A percentile compares a stretch with the other conserved stretches of the same genome.
These are phyloP conservation scores for Karalla daura DNA, from an alignment of 2,797 vertebrate species.

Conservation along the genomic window DNA sequence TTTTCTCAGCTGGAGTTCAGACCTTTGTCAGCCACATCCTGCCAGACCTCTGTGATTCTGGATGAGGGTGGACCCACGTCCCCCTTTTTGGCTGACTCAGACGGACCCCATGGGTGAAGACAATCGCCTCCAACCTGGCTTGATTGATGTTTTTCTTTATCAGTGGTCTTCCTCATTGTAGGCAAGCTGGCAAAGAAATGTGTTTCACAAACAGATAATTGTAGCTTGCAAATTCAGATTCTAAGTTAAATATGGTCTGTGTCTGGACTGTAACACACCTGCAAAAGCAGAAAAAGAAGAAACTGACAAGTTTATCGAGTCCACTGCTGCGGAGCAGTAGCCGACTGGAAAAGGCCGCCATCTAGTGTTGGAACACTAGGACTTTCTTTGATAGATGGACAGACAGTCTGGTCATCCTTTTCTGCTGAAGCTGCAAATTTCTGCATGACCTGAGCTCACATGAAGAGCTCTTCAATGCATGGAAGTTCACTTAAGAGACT, in stretches of 20 bases:
- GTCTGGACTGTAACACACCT: not conserved
- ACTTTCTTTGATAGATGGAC: not conserved
- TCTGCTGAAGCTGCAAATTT: not conserved
- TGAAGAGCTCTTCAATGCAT: not conserved
- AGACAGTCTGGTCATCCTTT: no score
- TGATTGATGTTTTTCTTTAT: not conserved
- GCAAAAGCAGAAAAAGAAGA: not conserved
- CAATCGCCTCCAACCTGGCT: no score
- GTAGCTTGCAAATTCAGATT: not conserved
- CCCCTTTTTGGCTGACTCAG: no score
- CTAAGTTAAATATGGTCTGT: not conserved
- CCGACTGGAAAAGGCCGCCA: conserved; percentile 64
- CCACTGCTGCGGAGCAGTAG: not conserved
- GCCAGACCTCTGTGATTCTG: no score
- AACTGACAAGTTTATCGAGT: not conserved
- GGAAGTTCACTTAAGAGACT: no score
- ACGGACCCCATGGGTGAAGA: no score
- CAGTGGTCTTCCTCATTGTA: conserved; percentile 55
- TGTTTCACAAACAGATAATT: no score
- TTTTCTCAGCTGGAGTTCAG: no score
- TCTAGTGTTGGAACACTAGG: conserved; percentile 59
- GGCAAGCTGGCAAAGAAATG: conserved; percentile 82
- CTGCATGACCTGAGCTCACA: not conserved
- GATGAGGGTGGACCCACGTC: no score
- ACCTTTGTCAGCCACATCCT: no score